Percentiles rank a stretch among this genome's conserved stretches.
Conservation (phyloP, 2,113 vertebrate genomes). For the Astur gentilis region DNA sequence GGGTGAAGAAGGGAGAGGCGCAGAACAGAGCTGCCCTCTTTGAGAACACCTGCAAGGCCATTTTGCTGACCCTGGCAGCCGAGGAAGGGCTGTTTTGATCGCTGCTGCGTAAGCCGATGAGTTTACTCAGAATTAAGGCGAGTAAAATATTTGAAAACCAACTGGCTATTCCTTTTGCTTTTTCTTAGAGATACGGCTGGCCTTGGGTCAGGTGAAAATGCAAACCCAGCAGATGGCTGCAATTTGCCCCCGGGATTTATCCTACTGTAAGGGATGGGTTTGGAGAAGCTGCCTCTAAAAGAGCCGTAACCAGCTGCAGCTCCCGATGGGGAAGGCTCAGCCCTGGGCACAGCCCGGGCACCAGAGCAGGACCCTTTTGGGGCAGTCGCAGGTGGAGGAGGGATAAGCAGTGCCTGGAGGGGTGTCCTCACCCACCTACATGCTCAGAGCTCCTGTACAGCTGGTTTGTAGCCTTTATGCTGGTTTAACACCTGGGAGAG, state of each 20-base stretch:
- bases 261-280: not conserved
- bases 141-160: conserved; percentile 21
- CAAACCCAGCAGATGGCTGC: fast-evolving
- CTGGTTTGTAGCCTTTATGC: not conserved
- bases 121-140: not conserved
- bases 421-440: fast-evolving
- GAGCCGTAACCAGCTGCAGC: not conserved
- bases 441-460: not conserved
- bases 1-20: conserved; percentile 97
- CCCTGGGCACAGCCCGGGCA: not conserved
- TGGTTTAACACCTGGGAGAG: not conserved
- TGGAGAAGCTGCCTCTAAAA: not conserved
- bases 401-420: not conserved
- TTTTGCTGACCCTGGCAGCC: conserved; percentile 80
- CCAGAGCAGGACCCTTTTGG: not conserved
- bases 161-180: fast-evolving
- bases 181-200: not conserved
- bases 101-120: fast-evolving
- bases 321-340: not conserved
- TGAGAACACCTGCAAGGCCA: conserved; percentile 93
- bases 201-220: not conserved
- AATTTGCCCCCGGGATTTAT: not conserved
- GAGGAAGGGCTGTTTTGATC: conserved; percentile 71
- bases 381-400: fast-evolving
- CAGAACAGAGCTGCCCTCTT: conserved; percentile 97